Percentiles rank a stretch among this genome's conserved stretches.
These are phyloP conservation scores for Cromileptes altivelis DNA, from an alignment of 2,113 vertebrate genomes.

Conservation along the genomic window DNA sequence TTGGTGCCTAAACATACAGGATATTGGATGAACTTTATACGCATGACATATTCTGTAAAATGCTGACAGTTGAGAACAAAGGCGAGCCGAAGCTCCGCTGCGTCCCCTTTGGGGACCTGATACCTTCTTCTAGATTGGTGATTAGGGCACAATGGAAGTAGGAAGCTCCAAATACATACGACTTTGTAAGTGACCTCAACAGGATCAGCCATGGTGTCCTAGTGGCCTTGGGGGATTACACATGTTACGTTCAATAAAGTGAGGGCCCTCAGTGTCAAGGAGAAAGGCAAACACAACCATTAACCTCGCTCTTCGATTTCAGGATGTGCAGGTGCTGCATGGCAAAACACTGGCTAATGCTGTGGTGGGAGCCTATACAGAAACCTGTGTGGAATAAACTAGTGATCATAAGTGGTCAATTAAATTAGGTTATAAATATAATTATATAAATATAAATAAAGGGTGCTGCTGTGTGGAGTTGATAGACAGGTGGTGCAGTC, in stretches of 20 bases:
- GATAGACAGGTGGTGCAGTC: constrained; percentile 1
- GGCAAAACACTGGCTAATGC: constrained; percentile 61
- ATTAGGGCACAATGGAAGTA: constrained; percentile 84
- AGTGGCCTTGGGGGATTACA: constrained; percentile 85
- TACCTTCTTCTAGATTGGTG: constrained; percentile 82
- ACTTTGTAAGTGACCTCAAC: constrained; percentile 87
- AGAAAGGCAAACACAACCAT: constrained; percentile 86
- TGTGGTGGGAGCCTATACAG: constrained; percentile 32
- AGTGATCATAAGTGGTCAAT: constrained; percentile 42
- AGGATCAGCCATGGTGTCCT: constrained; percentile 80
- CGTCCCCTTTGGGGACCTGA: constrained; percentile 76
- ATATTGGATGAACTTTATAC: constrained; percentile 72
- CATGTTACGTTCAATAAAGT: constrained; percentile 87
- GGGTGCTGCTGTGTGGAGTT: neutral
- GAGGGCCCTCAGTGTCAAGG: constrained; percentile 84
- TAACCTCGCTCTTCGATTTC: constrained; percentile 81
- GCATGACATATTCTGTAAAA: constrained; percentile 79
- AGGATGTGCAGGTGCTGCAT: constrained; percentile 60
- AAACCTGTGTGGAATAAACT: constrained; percentile 58
- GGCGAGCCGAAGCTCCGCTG: constrained; percentile 63
- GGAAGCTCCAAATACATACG: constrained; percentile 85
- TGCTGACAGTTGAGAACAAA: constrained; percentile 81
- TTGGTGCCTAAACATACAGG: constrained; percentile 68
- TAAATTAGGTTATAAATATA: constrained; percentile 29
- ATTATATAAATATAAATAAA: no score